phyloP scores from a whole-genome alignment of 2,797 vertebrate genomes.

The Artibeus jamaicensis region DNA sequence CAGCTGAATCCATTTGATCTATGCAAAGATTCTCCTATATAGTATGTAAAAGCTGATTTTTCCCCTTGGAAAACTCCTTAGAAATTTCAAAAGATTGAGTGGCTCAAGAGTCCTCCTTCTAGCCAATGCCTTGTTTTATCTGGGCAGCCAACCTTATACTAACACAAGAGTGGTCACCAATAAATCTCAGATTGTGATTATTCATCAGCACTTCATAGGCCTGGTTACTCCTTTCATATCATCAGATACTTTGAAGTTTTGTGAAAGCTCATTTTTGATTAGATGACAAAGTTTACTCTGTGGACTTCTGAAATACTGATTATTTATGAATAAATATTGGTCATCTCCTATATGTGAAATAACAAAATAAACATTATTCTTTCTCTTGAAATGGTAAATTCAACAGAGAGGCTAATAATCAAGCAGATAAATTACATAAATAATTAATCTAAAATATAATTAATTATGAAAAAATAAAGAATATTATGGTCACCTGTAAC shows the following conservation, averaged over 20 bases:
- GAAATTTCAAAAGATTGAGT: conserved; percentile 39
- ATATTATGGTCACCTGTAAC: neutral
- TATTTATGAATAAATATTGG: neutral
- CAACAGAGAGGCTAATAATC: neutral
- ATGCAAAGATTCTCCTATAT: neutral
- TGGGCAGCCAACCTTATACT: conserved; percentile 27
- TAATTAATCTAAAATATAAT: neutral
- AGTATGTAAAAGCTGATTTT: conserved; percentile 31
- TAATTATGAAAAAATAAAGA: conserved; percentile 2
- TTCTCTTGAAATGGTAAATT: neutral
- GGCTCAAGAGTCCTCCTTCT: neutral
- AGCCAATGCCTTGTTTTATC: conserved; percentile 25
- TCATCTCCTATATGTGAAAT: neutral
- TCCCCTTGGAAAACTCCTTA: conserved; percentile 42
- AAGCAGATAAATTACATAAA: neutral
- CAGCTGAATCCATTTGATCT: neutral
- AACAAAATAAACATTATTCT: neutral
- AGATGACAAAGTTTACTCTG: conserved; percentile 33
- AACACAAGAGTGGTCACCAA: conserved; percentile 28
- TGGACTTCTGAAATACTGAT: conserved; percentile 24
- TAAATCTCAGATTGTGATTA: conserved; percentile 50
- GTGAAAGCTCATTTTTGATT: conserved; percentile 36
- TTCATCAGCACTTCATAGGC: neutral
- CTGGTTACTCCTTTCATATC: conserved; percentile 3
- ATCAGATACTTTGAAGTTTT: conserved; percentile 46